Conservation (phyloP, 1,140 invertebrate species). For the Ceratitis capitata region DNA sequence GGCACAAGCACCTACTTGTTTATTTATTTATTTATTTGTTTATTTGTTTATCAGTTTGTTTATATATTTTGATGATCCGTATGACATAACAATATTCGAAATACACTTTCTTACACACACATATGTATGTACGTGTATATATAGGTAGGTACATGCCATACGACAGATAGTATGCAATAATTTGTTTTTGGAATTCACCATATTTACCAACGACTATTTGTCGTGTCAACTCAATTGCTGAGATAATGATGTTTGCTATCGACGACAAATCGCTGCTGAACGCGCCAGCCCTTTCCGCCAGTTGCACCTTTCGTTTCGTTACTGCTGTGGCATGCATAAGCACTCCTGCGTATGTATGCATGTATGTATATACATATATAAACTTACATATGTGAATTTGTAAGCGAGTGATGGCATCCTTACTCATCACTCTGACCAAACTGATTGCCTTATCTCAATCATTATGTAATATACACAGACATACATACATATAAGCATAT, state of each 20-base stretch:
- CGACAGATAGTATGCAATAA: too few relatives aligned
- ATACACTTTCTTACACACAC: background rate
- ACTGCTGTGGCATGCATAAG: background rate
- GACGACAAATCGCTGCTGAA: constrained; percentile 35
- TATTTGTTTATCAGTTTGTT: too few relatives aligned
- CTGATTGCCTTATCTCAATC: background rate
- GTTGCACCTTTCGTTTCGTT: background rate
- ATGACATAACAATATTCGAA: background rate
- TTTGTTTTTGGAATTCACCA: background rate
- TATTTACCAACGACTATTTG: constrained; percentile 21
- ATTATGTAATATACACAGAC: background rate
- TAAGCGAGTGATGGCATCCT: background rate
- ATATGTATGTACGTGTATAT: background rate
- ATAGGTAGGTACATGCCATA: background rate
- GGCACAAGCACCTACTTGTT: constrained; percentile 30
- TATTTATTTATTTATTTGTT: too few relatives aligned
- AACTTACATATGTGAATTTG: background rate
- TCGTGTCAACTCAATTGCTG: constrained; percentile 29
- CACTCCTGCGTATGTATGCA: too few relatives aligned
- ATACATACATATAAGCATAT: too few relatives aligned
- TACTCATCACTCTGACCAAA: background rate
- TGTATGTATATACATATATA: background rate
- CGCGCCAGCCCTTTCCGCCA: constrained; percentile 9
- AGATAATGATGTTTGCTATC: constrained; percentile 37
- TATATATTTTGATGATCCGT: background rate